Base-by-base conservation (phyloP, 2,797 vertebrate species). In the Gadopsis bispinosus region DNA sequence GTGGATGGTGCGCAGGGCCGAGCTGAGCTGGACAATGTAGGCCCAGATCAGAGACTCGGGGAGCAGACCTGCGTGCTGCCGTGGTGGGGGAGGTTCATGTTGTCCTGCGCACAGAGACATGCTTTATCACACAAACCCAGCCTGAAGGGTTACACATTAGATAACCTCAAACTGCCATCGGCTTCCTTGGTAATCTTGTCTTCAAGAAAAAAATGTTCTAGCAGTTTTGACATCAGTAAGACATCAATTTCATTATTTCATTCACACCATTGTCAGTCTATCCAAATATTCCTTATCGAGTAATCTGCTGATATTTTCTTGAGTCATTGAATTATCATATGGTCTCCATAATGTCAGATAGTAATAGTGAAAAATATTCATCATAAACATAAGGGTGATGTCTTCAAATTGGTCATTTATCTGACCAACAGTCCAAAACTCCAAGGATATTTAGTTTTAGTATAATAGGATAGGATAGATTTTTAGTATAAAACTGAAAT, bases 31-130 rank as follows among this genome's bases (percentile, higher is more conserved):
- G 78, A 99, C 98, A 3, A 99, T 98, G 79, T 99, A 99, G 0
- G 98, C 98, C 98, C 98, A 99, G 88, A 99, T 99, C 69, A 99
- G 96, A 59, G 98, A 99, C 86, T 99, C 98, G 0, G 98, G 98
- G 66, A 99, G 95, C 75, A 99, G 93, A 12, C 98, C 98, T 0
- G 98, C 98, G 8, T 99, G 98, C 88, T 99, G 98, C 75, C 98
- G 96, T 16, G 98, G 98, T 10, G 97, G 94, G 13, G 98, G 98
- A n/a, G 97, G 97, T 83, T 99, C 98, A 2, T 98, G 97, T 79
- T 99, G 98, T 62, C 98, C 98, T 99, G 88, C 58, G 85, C 58
- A 78, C 7, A 29, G 75, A 83, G 29, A 77, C 29, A 76, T 0
- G 35, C n/a, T 65, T 75, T 61, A 60, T 80, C 77, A 79, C n/a